Conservation (phyloP, 2,113 vertebrate genomes). For the Colaptes auratus region DNA sequence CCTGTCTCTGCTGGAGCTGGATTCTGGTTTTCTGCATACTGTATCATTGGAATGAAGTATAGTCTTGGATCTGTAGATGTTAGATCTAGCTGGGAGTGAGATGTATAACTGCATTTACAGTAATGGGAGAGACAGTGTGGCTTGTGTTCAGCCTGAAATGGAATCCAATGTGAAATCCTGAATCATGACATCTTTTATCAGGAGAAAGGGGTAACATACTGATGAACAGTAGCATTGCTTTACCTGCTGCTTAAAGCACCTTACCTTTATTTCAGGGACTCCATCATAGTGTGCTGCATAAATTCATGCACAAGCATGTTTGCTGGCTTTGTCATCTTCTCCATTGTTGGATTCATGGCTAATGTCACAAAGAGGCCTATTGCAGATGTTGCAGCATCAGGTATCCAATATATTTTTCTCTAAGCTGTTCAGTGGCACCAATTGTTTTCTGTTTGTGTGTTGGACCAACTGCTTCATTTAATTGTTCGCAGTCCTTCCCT, state of each 20-base stretch:
- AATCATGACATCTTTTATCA: background rate
- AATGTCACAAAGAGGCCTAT: constrained; percentile 93
- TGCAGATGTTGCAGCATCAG: constrained; percentile 96
- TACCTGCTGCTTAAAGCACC: constrained; percentile 44
- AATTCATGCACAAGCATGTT: constrained; percentile 99
- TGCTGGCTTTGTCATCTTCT: constrained; percentile 98
- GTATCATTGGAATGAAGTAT: background rate
- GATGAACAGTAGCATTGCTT: constrained; percentile 1
- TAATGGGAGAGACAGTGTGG: background rate
- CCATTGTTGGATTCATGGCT: constrained; percentile 99
- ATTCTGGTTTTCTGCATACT: background rate
- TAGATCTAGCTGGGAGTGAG: background rate
- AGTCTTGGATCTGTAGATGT: background rate
- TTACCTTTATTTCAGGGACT: constrained; percentile 86
- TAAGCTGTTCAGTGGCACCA: background rate
- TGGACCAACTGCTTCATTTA: background rate
- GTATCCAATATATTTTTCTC: constrained; percentile 71
- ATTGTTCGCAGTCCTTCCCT: background rate
- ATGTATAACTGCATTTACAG: background rate
- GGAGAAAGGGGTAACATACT: background rate
- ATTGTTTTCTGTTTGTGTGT: background rate
- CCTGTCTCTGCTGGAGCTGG: background rate
- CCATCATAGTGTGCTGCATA: constrained; percentile 98
- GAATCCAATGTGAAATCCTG: background rate
- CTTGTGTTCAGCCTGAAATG: background rate